Conservation (phyloP, 2,113 vertebrate species). For the Arvicanthis niloticus region DNA sequence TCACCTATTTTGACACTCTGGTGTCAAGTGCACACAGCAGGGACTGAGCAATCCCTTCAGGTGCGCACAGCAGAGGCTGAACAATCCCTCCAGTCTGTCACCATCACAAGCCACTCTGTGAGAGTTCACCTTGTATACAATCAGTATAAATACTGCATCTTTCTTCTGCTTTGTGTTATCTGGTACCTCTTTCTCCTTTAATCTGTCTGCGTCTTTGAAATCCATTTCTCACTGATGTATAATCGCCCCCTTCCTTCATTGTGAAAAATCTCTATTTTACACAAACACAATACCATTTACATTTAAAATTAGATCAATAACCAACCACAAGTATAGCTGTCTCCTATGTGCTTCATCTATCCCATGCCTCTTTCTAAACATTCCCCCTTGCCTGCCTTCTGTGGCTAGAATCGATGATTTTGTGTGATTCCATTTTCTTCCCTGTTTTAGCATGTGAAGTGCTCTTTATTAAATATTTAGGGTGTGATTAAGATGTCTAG, state of each 20-base stretch:
- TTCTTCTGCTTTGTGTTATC: not conserved
- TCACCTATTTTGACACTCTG: conserved; percentile 3
- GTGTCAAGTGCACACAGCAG: not conserved
- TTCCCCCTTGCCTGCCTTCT: not conserved
- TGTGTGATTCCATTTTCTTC: not conserved
- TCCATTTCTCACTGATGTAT: not conserved
- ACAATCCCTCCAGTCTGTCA: not conserved
- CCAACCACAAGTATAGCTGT: not conserved
- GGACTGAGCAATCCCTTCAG: not conserved
- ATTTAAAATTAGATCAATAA: conserved; percentile 2
- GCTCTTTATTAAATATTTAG: not conserved
- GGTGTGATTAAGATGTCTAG: not conserved
- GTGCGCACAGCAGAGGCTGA: not conserved
- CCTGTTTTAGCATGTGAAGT: not conserved
- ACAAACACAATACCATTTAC: not conserved
- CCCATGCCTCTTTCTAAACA: not conserved
- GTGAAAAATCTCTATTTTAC: not conserved
- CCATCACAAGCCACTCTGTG: not conserved
- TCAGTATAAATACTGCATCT: not conserved
- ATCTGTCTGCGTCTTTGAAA: not conserved
- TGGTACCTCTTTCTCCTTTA: not conserved
- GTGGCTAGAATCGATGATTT: not conserved
- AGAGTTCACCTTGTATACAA: not conserved
- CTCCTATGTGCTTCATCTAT: not conserved
- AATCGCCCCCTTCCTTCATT: not conserved